Percentiles rank a stretch among this genome's conserved stretches.
These are phyloP conservation scores for Mesorhabditis sp. DNA, from an alignment of 2,888 invertebrate species.

Conservation along the genomic window DNA sequence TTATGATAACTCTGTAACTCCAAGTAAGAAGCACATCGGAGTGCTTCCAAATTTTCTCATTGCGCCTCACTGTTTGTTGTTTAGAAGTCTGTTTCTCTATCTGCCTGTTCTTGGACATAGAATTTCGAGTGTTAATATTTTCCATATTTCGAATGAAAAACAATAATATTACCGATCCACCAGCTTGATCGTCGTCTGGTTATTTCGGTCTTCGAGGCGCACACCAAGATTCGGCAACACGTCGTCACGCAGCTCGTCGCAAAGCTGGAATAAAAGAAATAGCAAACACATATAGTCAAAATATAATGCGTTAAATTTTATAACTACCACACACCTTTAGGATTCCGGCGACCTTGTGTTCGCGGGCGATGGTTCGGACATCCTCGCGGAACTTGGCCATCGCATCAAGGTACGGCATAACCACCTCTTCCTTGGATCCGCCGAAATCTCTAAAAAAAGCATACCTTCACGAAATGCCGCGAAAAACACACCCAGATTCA, in stretches of 20 bases:
- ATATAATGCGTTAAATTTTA: neutral
- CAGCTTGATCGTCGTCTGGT: conserved; percentile 74
- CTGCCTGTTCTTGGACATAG: neutral
- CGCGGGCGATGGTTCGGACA: conserved; percentile 49
- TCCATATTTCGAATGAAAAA: neutral
- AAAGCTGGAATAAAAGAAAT: conserved; percentile 65
- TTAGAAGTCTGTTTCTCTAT: neutral
- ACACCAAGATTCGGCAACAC: conserved; percentile 86
- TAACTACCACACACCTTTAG: conserved; percentile 31
- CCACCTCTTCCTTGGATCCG: conserved; percentile 68
- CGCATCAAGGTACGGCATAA: conserved; percentile 83
- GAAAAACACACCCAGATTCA: conserved; percentile 10
- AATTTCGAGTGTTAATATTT: no score
- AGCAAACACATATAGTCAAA: neutral
- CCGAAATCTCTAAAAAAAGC: neutral
- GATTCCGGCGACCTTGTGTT: conserved; percentile 43
- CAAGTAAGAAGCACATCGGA: no score
- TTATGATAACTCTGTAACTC: no score
- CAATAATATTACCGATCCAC: conserved; percentile 68
- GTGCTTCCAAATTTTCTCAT: no score
- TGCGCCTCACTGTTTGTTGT: no score
- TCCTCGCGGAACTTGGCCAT: conserved; percentile 79
- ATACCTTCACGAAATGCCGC: neutral
- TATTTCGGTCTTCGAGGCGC: conserved; percentile 73
- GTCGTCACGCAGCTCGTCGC: conserved; percentile 82